Base-by-base conservation (phyloP, 2,888 invertebrate genomes). In the Conistra vaccinii region DNA sequence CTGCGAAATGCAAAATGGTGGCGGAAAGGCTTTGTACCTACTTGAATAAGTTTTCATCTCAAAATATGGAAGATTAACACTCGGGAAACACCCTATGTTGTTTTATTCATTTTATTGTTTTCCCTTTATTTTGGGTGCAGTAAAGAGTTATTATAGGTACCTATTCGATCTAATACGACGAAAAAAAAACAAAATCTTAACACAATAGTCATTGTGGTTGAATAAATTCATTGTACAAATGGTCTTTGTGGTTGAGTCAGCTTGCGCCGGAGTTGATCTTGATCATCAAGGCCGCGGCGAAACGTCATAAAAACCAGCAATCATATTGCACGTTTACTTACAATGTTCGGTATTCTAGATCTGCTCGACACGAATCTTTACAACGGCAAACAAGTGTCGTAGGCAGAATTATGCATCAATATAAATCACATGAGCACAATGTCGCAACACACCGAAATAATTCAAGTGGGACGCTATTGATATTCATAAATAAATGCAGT, bases 201-300 rank as follows among this genome's bases (percentile, higher is more conserved):
- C 87, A 94, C 93, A 94, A 94, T 93, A 89, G 88, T 87, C 87
- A 92, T 94, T 94, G 92, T 92, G 87, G 80, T 88, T 81, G 87
- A 87, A 88, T 81, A 88, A 90, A 90, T 90, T 85, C 87, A 89
- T 91, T 91, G 89, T 91, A 84, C 70, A 48, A 86, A 86, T 87
- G 88, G 87, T 88, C 86, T 89, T 89, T 84, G 86, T 85, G 88
- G 89, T 88, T 92, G 92, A 93, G 78, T 93, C 91, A 89, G 85
- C 82, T 76, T 78, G 84, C 88, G 87, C 84, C 72, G 69, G 29
- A 75, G 73, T 67, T 63, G 84, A 82, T 85, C 86, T 87, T 84
- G 79, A 65, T 73, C 53, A 48, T 73, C 89, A 88, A 90, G 90
- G 90, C 81, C 84, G 78, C 75, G 48, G 60, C 57, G 65, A 65